A percentile compares a stretch with the other conserved stretches of the same genome.
These are phyloP conservation scores for Peromyscus californicus DNA, from an alignment of 2,113 vertebrate species.

Conservation along the genomic window DNA sequence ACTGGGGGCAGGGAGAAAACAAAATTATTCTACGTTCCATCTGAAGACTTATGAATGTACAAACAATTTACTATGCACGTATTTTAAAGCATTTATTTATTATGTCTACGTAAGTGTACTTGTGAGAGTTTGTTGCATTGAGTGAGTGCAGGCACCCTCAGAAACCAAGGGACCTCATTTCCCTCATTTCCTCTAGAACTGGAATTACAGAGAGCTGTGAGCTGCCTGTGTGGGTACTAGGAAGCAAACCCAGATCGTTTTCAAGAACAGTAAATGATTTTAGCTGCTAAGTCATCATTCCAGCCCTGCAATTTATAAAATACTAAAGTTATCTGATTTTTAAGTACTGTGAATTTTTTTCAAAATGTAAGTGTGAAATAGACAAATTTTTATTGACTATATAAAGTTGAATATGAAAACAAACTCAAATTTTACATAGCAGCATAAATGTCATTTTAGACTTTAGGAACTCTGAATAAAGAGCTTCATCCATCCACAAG, in stretches of 20 bases:
- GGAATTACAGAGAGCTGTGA: not conserved
- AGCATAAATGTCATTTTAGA: constrained; percentile 12
- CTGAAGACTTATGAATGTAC: not conserved
- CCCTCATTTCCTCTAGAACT: not conserved
- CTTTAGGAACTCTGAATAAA: not conserved
- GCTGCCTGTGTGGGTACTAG: not conserved
- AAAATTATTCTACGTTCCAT: not conserved
- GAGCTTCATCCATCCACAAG: not conserved
- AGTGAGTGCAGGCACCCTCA: not conserved
- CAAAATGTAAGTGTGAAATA: not conserved
- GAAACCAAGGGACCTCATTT: not conserved
- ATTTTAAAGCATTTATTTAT: not conserved
- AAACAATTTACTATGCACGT: not conserved
- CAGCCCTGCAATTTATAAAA: not conserved
- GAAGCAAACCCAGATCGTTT: not conserved
- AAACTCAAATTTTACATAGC: not conserved
- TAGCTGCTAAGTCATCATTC: not conserved
- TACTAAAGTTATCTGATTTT: constrained; percentile 12
- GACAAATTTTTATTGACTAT: not conserved
- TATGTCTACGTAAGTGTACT: not conserved
- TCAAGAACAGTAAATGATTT: not conserved
- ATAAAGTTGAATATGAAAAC: not conserved
- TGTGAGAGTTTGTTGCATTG: not conserved
- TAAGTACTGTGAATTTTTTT: not conserved
- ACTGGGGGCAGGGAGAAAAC: not conserved